Base-by-base conservation (phyloP, 2,113 vertebrate genomes). In the Aptenodytes patagonicus region DNA sequence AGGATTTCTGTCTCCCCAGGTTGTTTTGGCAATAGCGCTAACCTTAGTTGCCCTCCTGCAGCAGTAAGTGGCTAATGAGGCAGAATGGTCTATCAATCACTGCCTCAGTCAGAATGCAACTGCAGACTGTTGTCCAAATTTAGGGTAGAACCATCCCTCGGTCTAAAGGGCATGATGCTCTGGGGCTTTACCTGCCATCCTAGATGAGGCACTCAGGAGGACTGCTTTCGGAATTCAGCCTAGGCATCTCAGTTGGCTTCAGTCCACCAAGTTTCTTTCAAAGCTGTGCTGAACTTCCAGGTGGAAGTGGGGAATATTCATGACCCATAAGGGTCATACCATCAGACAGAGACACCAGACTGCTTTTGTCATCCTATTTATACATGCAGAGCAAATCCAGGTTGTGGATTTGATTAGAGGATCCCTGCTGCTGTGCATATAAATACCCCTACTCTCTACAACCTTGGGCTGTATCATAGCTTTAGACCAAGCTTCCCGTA, bases 51-150 rank as follows among this genome's bases (percentile, higher is more conserved):
- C 90, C 75, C 93, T 96, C 90, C 93, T 96, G 82, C 90, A 91
- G 78, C 84, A 95, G 87, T 96, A 93, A 96, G 93, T 96, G 84
- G 93, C 93, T 97, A 97, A 97, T 96, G 96, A 96, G 95, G 84
- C 87, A 93, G 84, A 93, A 85, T 85, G 62, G 49, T 93, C 70
- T 88, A 95, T 96, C 96, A 96, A 83, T 96, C 96, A 95, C 90
- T 97, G 87, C 75, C 54, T 83, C 73, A 90, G 70, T 85, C 73
- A 93, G 89, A 93, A 79, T 84, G 75, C 78, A 90, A 13, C 93
- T 90, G 87, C 78, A 54, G 21, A 90, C 52, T 90, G 44, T 47
- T 96, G 66, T 91, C 90, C 93, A 83, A 62, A 90, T 83, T 44
- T 20, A 64, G 66, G 36, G 34, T 85, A 87, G 66, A 49, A 80